Percentiles rank a stretch among this genome's conserved stretches.
These are phyloP conservation scores for Diarsia brunnea DNA, from an alignment of 2,888 invertebrate species.

Conservation along the genomic window DNA sequence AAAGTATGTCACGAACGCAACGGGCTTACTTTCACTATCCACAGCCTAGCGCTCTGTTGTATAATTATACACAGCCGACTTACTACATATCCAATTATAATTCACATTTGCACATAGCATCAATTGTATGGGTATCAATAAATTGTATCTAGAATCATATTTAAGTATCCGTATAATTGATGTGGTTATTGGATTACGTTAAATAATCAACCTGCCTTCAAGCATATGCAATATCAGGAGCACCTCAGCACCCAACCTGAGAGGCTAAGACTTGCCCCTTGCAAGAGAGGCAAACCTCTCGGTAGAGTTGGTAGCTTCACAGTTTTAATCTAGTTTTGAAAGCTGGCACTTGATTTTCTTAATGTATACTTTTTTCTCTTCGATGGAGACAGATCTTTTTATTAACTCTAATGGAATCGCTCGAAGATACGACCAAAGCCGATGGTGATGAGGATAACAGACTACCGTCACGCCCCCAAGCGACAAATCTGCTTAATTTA, in stretches of 20 bases:
- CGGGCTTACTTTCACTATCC: conserved; percentile 75
- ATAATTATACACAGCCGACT: conserved; percentile 56
- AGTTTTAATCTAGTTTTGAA: neutral
- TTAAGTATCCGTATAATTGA: neutral
- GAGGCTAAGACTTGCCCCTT: too few relatives aligned
- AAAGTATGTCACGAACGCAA: conserved; percentile 67
- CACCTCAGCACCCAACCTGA: neutral
- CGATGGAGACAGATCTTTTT: neutral
- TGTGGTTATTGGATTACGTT: neutral
- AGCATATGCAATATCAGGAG: too few relatives aligned
- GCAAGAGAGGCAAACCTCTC: neutral
- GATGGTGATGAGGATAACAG: neutral
- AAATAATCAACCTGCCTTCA: neutral
- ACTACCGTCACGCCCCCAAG: neutral
- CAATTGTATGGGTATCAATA: neutral
- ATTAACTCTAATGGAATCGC: neutral
- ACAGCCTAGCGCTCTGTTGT: conserved; percentile 62
- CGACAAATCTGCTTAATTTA: conserved; percentile 2
- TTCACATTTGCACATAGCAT: conserved; percentile 21
- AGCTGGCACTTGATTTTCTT: neutral
- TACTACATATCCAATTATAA: conserved; percentile 44
- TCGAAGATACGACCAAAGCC: neutral
- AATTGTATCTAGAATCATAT: neutral
- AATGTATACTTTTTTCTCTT: neutral
- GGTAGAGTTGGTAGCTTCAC: too few relatives aligned